Evolutionary conservation across 2,113 vertebrate species (phyloP), one percentile per base, ranked within the genome.

Genomic region (Carassius gibelio): DNA sequence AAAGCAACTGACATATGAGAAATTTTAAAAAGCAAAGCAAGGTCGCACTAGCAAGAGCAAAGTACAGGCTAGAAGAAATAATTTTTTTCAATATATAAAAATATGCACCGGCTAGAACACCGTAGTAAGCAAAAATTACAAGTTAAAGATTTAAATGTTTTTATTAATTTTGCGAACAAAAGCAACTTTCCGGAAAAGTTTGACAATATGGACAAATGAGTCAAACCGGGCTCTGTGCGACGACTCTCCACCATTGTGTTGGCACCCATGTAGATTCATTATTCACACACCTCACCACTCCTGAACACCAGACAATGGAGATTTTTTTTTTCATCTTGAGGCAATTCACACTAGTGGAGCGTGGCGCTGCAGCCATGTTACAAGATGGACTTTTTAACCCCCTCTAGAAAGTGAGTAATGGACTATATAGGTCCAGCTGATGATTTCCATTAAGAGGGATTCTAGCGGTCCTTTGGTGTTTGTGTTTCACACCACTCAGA

Each of bases 271-370:
- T 84, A 75, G 72, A n/a, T 74, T 86, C 82, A 84, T 86, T 84
- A 88, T 81, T 88, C 85, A 81, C 77, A 72, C 82, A 88, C 85
- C 81, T 79, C 87, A 88, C 84, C 82, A 77, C 36, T 77, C 75
- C 81, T 52, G 82, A 71, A 81, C 50, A 81, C 71, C 3, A 66
- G 69, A 83, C 81, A 34, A 86, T 19, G 42, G 61, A 84, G 85
- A 76, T 34, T 72, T 81, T 79, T 83, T 11, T 21, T 57, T 10
- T 57, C 83, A 66, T 45, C 81, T 48, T 61, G 42, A 75, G 66
- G 74, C 52, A 36, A 57, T 64, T 62, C 30, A 3, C 8, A 64
- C 62, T 52, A 42, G 52, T 81, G 79, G 42, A 78, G 69, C 52
- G 11, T n/a, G n/a, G 45, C 48, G 42, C 2, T 45, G 55, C 75